Base-by-base conservation (phyloP, 2,888 invertebrate species). In the Drosophila borborema region DNA sequence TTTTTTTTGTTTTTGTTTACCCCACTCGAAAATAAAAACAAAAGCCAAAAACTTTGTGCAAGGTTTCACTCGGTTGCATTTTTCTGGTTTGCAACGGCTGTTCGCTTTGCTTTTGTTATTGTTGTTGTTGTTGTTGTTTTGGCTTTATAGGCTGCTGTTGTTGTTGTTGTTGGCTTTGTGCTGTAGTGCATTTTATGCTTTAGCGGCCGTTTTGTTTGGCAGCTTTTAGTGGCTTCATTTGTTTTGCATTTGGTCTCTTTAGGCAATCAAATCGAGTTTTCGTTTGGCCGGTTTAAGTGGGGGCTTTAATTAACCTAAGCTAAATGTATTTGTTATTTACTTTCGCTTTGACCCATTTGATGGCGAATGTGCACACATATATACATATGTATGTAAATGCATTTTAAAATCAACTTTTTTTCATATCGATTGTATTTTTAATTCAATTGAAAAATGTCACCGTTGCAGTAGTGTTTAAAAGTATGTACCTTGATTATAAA, bases 171-270 rank as follows among this genome's bases (percentile, higher is more conserved):
- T 34, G 54, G 34, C 34, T 18, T 18, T 43, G 36, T 20, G 34
- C 14, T 59, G 61, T 40, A 43, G 41, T 64, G 63, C 38, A 66
- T 72, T 61, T 61, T 14, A 43, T 68, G 64, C 34, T 68, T 58
- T 63, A 43, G 40, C 48, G 63, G 73, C 69, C 64, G 31, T 53
- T 74, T 54, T 65, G 74, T 56, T 55, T 31, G 34, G n/a, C 53
- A 66, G 71, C 72, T 78, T 79, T 78, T 77, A 67, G 75, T 77
- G 74, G 79, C 79, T 77, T 74, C 61, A 77, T 77, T 74, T 77
- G 64, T 64, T 71, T 59, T 41, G 63, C 64, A 38, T 56, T 54
- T 49, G 66, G 70, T 55, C 56, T 54, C 62, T 71, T 61, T 64
- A 46, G 62, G 66, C 64, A 66, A 70, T 74, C 45, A 64, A 77